Percentiles rank a stretch among this genome's conserved stretches.
phyloP scores from a whole-genome alignment of 2,888 invertebrate genomes.

The Parnassius orleans region DNA sequence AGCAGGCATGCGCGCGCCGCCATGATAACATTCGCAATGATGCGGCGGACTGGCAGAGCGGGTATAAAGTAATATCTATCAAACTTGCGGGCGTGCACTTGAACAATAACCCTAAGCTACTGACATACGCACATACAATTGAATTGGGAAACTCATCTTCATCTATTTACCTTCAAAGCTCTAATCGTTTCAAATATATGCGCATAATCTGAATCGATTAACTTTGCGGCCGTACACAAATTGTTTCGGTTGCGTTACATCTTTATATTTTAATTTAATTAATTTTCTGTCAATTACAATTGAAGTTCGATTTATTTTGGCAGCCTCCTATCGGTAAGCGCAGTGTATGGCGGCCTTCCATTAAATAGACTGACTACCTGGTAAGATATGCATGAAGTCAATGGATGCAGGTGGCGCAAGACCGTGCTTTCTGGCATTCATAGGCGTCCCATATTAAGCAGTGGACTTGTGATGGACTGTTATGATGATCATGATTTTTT shows the following conservation, averaged over 20 bases:
- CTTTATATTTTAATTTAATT: neutral
- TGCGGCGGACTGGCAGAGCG: conserved; percentile 38
- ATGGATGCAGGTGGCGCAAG: too few relatives aligned
- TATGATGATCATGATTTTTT: too few relatives aligned
- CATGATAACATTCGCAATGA: conserved; percentile 66
- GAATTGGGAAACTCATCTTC: conserved; percentile 33
- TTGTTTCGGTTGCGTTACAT: conserved; percentile 1
- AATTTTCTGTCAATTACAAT: neutral
- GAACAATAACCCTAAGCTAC: conserved; percentile 41
- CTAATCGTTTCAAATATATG: conserved; percentile 25
- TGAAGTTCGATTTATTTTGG: neutral
- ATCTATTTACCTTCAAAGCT: conserved; percentile 24
- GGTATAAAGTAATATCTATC: conserved; percentile 29
- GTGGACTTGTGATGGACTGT: too few relatives aligned
- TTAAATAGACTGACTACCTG: too few relatives aligned
- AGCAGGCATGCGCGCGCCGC: conserved; percentile 70
- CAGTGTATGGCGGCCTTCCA: too few relatives aligned
- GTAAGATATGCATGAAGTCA: too few relatives aligned
- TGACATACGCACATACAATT: conserved; percentile 37
- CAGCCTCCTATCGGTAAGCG: too few relatives aligned
- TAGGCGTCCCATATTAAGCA: too few relatives aligned
- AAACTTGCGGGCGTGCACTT: conserved; percentile 29
- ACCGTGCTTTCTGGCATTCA: too few relatives aligned
- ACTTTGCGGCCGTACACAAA: neutral
- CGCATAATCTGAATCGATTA: conserved; percentile 17